A percentile compares a stretch with the other conserved stretches of the same genome.
phyloP scores from a whole-genome alignment of 2,888 invertebrate genomes.

The Chaetogeoica ovagalla region DNA sequence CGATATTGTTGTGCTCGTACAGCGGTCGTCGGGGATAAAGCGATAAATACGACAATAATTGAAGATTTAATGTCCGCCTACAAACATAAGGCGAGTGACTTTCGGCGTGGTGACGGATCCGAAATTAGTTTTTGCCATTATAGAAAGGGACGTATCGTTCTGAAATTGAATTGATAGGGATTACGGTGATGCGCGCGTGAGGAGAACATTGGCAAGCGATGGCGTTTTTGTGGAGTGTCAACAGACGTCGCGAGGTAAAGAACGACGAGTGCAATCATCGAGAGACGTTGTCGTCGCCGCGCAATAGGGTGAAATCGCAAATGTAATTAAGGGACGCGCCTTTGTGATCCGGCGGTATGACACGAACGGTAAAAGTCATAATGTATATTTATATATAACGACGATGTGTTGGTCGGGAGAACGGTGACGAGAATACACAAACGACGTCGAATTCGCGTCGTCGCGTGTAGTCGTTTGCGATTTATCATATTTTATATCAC shows the following conservation, averaged over 20 bases:
- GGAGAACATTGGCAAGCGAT: not conserved
- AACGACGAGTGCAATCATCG: not conserved
- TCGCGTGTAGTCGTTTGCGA: not conserved
- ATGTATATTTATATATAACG: not conserved
- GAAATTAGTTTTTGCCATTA: too few species aligned
- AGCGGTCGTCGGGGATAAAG: too few species aligned
- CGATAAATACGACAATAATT: too few species aligned
- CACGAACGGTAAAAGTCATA: conserved; percentile 1
- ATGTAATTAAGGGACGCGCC: conserved; percentile 21
- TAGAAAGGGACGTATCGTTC: not conserved
- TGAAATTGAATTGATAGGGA: not conserved
- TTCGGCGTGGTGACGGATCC: too few species aligned
- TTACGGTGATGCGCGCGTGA: not conserved
- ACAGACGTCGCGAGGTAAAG: too few species aligned
- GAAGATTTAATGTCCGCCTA: too few species aligned
- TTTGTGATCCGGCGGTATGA: not conserved
- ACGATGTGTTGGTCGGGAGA: not conserved
- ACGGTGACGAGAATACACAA: too few species aligned
- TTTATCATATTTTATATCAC: conserved; percentile 6
- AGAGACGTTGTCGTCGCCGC: not conserved
- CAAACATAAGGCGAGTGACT: too few species aligned
- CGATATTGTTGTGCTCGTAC: too few species aligned
- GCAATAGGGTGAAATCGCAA: conserved; percentile 19
- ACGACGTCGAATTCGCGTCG: too few species aligned
- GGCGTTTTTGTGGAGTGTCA: not conserved